Percentiles rank a stretch among this genome's conserved stretches.
Conservation (phyloP, 2,797 vertebrate genomes). For the Catamblyrhynchus diadema region DNA sequence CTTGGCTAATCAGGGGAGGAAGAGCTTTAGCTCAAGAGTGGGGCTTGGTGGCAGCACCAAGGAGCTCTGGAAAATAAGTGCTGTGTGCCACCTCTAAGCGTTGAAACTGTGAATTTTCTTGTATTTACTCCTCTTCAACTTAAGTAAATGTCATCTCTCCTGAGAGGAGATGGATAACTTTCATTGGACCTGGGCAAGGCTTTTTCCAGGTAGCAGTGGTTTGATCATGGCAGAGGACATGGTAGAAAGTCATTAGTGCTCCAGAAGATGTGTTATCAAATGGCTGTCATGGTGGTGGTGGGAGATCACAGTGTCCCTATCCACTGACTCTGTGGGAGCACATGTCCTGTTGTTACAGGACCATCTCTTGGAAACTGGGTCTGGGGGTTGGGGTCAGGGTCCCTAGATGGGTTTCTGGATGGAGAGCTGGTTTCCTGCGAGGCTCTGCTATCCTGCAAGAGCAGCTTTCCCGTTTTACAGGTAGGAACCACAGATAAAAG, state of each 20-base stretch:
- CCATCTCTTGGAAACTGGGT: not conserved
- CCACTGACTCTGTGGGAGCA: not conserved
- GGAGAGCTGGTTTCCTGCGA: not conserved
- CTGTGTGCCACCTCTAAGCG: not conserved
- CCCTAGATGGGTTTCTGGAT: not conserved
- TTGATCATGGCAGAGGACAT: not conserved
- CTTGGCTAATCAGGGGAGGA: not conserved
- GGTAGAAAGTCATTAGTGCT: not conserved
- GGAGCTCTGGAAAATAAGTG: not conserved
- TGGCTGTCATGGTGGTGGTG: fast-evolving
- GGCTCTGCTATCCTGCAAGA: not conserved
- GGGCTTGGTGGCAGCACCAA: not conserved
- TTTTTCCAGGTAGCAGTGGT: not conserved
- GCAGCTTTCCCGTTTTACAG: not conserved
- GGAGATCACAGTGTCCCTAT: fast-evolving
- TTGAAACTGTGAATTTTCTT: not conserved
- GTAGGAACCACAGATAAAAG: not conserved
- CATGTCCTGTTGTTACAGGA: fast-evolving
- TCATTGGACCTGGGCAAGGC: not conserved
- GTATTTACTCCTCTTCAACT: not conserved
- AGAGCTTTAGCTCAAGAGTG: not conserved
- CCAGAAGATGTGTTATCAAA: not conserved
- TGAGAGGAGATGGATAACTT: not conserved
- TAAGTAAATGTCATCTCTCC: not conserved
- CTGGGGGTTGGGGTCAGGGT: not conserved